Evolutionary conservation across 2,797 vertebrate genomes (phyloP).

Genomic region (Spizella passerina): DNA sequence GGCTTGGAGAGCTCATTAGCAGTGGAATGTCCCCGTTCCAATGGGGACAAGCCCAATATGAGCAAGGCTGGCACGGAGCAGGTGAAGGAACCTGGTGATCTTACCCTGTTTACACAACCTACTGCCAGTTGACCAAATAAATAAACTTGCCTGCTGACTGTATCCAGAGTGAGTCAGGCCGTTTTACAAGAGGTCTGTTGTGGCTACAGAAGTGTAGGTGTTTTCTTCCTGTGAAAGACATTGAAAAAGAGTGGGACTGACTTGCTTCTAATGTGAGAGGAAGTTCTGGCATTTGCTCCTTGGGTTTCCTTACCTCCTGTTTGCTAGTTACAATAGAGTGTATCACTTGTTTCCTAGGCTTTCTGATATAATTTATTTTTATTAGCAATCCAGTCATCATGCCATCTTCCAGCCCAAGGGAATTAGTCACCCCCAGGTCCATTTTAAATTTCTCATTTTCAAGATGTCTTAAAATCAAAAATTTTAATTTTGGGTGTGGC

Average conservation of each 20-base stretch:
- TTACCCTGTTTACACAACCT: neutral
- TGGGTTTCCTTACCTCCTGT: neutral
- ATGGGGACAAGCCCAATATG: rapidly evolving
- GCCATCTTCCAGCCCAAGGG: neutral
- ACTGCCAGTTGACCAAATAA: neutral
- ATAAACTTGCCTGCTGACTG: neutral
- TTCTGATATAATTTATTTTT: neutral
- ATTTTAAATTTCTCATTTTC: neutral
- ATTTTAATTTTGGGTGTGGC: neutral
- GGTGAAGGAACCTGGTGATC: neutral
- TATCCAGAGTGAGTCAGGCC: neutral
- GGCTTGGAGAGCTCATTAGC: neutral
- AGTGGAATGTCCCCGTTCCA: neutral
- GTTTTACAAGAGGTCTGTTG: neutral
- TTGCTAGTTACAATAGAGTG: neutral
- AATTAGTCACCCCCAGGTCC: neutral
- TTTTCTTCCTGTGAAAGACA: neutral
- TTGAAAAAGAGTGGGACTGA: neutral
- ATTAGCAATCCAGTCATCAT: neutral
- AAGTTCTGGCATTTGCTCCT: neutral
- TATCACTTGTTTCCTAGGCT: neutral
- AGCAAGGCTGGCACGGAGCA: neutral
- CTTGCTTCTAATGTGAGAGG: neutral
- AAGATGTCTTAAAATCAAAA: neutral
- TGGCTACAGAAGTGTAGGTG: neutral